Percentiles rank a stretch among this genome's conserved stretches.
Conservation (phyloP, 2,797 vertebrate genomes). For the Crypturellus tataupa region DNA sequence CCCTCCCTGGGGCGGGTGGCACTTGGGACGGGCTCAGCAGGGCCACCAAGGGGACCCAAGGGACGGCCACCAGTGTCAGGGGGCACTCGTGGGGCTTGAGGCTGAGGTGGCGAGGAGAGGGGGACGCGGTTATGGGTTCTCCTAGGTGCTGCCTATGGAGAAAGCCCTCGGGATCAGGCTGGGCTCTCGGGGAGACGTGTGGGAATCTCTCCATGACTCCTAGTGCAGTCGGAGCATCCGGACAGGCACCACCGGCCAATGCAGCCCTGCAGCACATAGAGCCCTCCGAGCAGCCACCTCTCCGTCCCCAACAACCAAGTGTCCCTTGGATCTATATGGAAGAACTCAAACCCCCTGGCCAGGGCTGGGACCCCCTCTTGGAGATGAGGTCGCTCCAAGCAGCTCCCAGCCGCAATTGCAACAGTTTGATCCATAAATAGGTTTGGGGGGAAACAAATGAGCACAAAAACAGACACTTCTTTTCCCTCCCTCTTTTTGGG, state of each 20-base stretch:
- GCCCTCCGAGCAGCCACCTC: not conserved
- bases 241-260: too few relatives aligned
- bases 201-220: rapidly evolving
- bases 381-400: not conserved
- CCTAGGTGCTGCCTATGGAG: rapidly evolving
- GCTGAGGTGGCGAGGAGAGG: not conserved
- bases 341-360: not conserved
- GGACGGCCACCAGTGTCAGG: not conserved
- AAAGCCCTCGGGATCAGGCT: not conserved
- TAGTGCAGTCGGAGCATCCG: not conserved
- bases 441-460: too few relatives aligned
- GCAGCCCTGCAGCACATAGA: too few relatives aligned
- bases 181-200: rapidly evolving
- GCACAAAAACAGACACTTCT: not conserved
- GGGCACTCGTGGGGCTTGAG: not conserved
- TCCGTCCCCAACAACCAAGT: not conserved
- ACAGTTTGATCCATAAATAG: not conserved
- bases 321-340: not conserved
- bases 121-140: not conserved
- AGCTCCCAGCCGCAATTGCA: not conserved
- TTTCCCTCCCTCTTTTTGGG: not conserved
- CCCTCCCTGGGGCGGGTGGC: not conserved
- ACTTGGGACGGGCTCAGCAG: not conserved
- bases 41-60: rapidly evolving
- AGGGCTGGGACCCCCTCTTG: not conserved